Conservation (phyloP, 2,797 vertebrate species). For the Notoglanidium macrostoma region DNA sequence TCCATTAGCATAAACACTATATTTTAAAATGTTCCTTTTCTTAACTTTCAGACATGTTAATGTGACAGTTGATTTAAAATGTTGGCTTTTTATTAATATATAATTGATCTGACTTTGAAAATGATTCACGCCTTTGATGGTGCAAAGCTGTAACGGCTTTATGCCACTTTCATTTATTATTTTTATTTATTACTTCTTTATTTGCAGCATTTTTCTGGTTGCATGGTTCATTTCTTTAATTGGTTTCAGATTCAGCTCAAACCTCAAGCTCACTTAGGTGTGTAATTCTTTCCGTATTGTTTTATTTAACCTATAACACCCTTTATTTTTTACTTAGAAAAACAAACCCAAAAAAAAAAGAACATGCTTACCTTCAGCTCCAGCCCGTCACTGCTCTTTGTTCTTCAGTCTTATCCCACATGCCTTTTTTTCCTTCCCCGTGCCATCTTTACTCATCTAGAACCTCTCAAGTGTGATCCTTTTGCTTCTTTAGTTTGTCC, state of each 20-base stretch:
- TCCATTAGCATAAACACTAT: background rate
- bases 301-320: background rate
- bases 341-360: too few relatives aligned
- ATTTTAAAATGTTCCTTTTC: background rate
- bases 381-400: background rate
- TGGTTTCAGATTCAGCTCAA: slow-evolving; percentile 8
- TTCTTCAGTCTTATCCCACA: background rate
- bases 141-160: background rate
- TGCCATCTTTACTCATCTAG: background rate
- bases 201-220: background rate
- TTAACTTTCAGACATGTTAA: background rate
- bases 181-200: background rate
- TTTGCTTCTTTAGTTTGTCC: background rate
- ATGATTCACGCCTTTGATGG: background rate
- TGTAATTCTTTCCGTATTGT: slow-evolving; percentile 13
- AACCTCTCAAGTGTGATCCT: slow-evolving; percentile 7
- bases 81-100: background rate
- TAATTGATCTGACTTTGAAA: background rate
- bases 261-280: background rate
- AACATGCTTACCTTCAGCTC: slow-evolving; percentile 41
- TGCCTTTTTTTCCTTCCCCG: background rate
- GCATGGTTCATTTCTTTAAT: slow-evolving; percentile 4
- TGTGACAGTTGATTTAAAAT: background rate
- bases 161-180: background rate
- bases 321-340: background rate